phyloP scores from a whole-genome alignment of 1,140 invertebrate genomes.

The Dreissena rostriformis region DNA sequence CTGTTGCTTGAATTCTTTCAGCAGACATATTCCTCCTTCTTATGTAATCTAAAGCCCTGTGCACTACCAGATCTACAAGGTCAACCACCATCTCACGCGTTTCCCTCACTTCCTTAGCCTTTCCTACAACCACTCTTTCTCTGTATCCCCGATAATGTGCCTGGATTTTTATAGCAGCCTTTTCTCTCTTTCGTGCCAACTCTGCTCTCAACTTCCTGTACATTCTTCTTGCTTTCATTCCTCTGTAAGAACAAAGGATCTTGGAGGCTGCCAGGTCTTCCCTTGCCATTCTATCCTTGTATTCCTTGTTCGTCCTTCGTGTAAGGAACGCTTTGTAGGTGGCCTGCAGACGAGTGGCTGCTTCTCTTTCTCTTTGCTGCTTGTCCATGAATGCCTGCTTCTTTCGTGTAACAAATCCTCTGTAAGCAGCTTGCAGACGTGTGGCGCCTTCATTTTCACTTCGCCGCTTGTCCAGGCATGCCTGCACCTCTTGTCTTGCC shows the following conservation, averaged over 20 bases:
- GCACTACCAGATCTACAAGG: slow-evolving; percentile 17
- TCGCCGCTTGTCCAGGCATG: background rate
- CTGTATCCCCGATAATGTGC: slow-evolving; percentile 32
- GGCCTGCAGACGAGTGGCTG: slow-evolving; percentile 20
- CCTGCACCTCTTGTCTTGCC: slow-evolving; percentile 8
- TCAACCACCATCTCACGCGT: slow-evolving; percentile 13
- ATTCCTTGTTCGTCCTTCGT: slow-evolving; percentile 8
- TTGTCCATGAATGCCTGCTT: background rate
- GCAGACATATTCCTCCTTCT: slow-evolving; percentile 21
- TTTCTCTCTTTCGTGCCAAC: background rate
- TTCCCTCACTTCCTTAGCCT: slow-evolving; percentile 8
- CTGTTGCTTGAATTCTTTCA: slow-evolving; percentile 44
- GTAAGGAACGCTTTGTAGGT: background rate
- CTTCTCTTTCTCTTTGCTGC: slow-evolving; percentile 4
- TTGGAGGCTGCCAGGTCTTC: slow-evolving; percentile 12
- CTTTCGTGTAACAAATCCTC: slow-evolving; percentile 3
- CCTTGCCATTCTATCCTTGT: slow-evolving; percentile 16
- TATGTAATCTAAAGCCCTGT: slow-evolving; percentile 18
- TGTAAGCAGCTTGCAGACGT: slow-evolving; percentile 31
- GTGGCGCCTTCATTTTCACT: slow-evolving; percentile 3
- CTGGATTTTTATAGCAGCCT: slow-evolving; percentile 33
- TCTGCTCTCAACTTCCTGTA: background rate
- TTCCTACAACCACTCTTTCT: slow-evolving; percentile 10
- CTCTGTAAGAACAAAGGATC: slow-evolving; percentile 5
- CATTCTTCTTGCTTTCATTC: background rate